phyloP scores from a whole-genome alignment of 2,113 vertebrate genomes.

The Piprites chloris region DNA sequence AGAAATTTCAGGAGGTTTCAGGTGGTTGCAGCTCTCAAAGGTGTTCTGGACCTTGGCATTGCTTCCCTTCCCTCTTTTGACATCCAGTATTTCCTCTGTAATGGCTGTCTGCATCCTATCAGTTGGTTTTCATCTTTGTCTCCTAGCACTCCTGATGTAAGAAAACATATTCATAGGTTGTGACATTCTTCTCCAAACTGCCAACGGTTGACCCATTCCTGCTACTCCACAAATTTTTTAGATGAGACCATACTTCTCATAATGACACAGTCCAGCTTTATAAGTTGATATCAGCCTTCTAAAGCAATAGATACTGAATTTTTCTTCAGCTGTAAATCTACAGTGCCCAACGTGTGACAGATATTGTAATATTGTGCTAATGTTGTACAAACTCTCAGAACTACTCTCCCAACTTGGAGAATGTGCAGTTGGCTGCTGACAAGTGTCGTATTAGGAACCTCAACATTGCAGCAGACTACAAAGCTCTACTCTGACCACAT shows the following conservation, averaged over 20 bases:
- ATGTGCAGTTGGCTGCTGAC: background rate
- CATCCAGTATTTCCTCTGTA: background rate
- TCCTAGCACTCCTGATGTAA: background rate
- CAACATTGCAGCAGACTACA: background rate
- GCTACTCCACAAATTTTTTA: background rate
- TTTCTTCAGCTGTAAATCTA: background rate
- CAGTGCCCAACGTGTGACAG: background rate
- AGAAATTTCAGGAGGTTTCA: background rate
- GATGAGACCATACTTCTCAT: background rate
- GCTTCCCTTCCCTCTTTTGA: background rate
- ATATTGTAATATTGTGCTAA: background rate
- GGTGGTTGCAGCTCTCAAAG: background rate
- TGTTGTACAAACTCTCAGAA: background rate
- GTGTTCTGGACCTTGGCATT: background rate
- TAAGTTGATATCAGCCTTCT: background rate
- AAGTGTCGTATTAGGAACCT: background rate
- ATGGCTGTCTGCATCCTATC: background rate
- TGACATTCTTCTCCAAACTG: background rate
- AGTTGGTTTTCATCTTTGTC: background rate
- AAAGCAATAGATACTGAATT: background rate
- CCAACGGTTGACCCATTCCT: background rate
- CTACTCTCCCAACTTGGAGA: background rate
- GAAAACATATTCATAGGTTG: background rate
- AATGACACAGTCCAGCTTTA: background rate
- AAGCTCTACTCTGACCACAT: background rate